Conservation (phyloP, 2,888 invertebrate genomes). For the Patella ulyssiponensis region DNA sequence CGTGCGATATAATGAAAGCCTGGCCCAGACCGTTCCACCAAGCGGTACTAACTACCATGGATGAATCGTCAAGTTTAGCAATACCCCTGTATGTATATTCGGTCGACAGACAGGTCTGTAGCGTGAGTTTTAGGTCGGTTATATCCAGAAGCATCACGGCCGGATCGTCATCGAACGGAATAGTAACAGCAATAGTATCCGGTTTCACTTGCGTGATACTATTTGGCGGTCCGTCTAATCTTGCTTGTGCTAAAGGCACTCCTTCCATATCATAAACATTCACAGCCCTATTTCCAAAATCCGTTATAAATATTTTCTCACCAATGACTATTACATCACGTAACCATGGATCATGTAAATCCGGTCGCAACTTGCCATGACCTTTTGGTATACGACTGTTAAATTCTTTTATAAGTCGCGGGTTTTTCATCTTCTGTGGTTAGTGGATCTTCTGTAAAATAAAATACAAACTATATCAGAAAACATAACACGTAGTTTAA, state of each 20-base stretch:
- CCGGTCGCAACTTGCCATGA: background rate
- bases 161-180: background rate
- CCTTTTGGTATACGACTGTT: background rate
- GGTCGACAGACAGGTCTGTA: background rate
- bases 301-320: background rate
- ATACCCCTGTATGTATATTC: background rate
- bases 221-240: background rate
- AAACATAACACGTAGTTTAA: no score
- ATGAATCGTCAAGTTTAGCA: constrained; percentile 1
- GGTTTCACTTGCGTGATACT: background rate
- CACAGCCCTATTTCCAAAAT: background rate
- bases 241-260: background rate
- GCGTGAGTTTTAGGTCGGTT: background rate
- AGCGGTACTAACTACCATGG: constrained; percentile 3
- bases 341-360: background rate
- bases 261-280: constrained; percentile 3
- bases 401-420: background rate
- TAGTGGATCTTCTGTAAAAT: no score
- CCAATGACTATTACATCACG: background rate
- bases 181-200: background rate
- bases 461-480: no score
- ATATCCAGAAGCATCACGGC: background rate
- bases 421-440: background rate
- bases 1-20: constrained; percentile 1
- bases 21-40: background rate